Evolutionary conservation across 2,797 vertebrate genomes (phyloP).

Genomic region (Betta splendens): DNA sequence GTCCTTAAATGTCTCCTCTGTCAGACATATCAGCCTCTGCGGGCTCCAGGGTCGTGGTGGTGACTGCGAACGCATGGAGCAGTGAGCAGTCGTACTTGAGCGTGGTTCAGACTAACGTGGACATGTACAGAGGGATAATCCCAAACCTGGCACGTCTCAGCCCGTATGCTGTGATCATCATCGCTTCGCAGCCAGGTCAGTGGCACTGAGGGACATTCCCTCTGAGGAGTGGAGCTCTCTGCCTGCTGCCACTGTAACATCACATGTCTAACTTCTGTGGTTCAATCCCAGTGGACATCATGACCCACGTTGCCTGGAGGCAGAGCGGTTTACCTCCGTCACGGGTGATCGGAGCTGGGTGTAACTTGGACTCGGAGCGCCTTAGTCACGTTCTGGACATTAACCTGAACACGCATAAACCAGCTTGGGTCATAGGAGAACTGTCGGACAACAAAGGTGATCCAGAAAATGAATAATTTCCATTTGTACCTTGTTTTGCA

Average conservation of each 20-base stretch:
- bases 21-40: conserved; percentile 88
- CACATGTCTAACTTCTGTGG: not conserved
- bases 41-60: conserved; percentile 88
- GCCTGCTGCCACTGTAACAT: not conserved
- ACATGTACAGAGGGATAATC: conserved; percentile 88
- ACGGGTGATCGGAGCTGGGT: conserved; percentile 91
- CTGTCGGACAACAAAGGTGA: conserved; percentile 93
- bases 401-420: conserved; percentile 81
- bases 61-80: conserved; percentile 91
- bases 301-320: conserved; percentile 94
- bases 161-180: conserved; percentile 84
- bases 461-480: conserved; percentile 1
- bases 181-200: conserved; percentile 95
- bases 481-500: not conserved
- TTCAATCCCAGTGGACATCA: conserved; percentile 88
- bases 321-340: conserved; percentile 88
- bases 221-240: not conserved
- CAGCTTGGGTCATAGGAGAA: conserved; percentile 92
- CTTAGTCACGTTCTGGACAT: conserved; percentile 85
- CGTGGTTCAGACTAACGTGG: conserved; percentile 93
- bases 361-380: conserved; percentile 92
- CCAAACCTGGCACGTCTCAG: conserved; percentile 85
- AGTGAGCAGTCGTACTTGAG: conserved; percentile 88
- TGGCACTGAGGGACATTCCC: not conserved
- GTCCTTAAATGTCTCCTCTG: not conserved